Percentiles rank a stretch among this genome's conserved stretches.
Conservation (phyloP, 2,113 vertebrate genomes). For the Himantopus leucocephalus region DNA sequence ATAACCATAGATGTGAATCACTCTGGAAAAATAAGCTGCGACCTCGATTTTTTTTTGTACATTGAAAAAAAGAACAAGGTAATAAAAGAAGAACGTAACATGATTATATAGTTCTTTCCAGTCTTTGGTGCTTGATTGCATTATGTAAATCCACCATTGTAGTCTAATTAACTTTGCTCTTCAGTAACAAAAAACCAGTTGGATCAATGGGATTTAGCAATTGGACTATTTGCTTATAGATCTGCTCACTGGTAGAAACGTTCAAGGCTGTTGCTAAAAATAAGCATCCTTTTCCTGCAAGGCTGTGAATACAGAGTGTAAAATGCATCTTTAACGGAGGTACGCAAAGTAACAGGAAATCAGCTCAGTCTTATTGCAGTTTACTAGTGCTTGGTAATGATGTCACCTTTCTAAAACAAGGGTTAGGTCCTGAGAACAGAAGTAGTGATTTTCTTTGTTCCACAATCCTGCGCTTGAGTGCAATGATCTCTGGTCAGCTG, state of each 20-base stretch:
- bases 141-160: not conserved
- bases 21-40: not conserved
- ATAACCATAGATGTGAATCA: not conserved
- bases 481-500: not conserved
- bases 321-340: conserved; percentile 47
- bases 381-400: not conserved
- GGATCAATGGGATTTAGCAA: not conserved
- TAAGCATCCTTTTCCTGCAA: conserved; percentile 61
- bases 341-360: conserved; percentile 57
- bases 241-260: conserved; percentile 11
- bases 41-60: not conserved
- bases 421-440: not conserved
- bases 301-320: conserved; percentile 38
- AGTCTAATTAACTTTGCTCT: not conserved
- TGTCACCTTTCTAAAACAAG: not conserved
- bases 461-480: not conserved
- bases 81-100: not conserved
- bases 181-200: not conserved
- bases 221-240: not conserved
- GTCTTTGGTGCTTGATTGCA: not conserved
- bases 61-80: not conserved
- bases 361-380: not conserved
- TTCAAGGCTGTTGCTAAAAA: conserved; percentile 71
- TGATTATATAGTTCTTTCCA: not conserved
- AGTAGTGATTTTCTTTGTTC: not conserved